These are phyloP conservation scores for Drosophila helvetica DNA, from an alignment of 2,888 invertebrate genomes.

Conservation along the genomic window DNA sequence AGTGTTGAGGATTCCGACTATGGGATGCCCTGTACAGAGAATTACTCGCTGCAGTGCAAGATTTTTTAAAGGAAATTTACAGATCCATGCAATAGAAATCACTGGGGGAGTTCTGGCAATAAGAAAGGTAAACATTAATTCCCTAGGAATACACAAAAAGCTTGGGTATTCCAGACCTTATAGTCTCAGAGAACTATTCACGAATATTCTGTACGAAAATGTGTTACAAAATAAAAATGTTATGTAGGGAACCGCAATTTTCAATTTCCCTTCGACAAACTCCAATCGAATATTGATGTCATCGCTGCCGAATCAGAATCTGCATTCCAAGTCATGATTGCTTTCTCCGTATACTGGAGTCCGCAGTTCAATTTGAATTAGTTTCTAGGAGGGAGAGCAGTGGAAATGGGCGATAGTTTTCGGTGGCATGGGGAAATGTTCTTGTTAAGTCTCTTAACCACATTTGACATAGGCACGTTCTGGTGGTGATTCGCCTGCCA, in stretches of 20 bases:
- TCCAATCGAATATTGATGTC: conserved; percentile 1
- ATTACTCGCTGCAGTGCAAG: too few species aligned
- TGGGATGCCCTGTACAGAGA: not conserved
- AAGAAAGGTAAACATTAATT: too few species aligned
- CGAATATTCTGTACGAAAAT: too few species aligned
- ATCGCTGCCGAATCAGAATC: not conserved
- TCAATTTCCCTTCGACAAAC: not conserved
- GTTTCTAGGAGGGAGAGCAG: not conserved
- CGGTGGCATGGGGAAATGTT: conserved; percentile 29
- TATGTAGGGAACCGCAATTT: not conserved
- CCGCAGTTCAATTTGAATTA: conserved; percentile 5
- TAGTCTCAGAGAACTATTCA: not conserved
- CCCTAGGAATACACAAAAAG: too few species aligned
- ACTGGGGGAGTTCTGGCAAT: too few species aligned
- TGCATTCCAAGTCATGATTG: not conserved
- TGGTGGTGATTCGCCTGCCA: conserved; percentile 14
- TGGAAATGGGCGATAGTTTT: conserved; percentile 25
- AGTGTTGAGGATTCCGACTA: not conserved
- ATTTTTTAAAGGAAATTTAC: too few species aligned
- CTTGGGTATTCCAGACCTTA: not conserved
- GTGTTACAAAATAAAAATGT: too few species aligned
- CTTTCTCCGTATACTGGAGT: not conserved
- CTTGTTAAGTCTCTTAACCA: conserved; percentile 61
- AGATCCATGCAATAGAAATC: too few species aligned
- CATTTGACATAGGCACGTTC: conserved; percentile 75